phyloP scores from a whole-genome alignment of 2,888 invertebrate genomes.

The Tetragnatha montana region DNA sequence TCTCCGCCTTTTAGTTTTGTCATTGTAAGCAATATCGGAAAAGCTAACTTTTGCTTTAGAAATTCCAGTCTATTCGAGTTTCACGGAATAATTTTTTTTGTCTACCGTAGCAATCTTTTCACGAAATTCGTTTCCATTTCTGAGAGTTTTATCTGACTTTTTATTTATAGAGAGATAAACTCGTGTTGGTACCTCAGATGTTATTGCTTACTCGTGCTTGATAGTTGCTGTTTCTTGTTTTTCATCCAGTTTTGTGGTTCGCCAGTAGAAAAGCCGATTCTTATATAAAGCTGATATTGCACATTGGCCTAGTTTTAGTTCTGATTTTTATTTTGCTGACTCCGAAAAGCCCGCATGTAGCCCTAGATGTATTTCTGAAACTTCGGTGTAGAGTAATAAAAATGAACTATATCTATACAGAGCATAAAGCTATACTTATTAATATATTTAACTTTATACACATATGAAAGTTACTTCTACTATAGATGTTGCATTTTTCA shows the following conservation, averaged over 20 bases:
- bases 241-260: not conserved
- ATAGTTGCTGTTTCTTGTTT: not conserved
- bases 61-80: not conserved
- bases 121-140: not conserved
- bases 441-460: too few relatives aligned
- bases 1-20: not conserved
- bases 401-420: too few relatives aligned
- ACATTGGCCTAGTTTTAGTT: not conserved
- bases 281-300: not conserved
- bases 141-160: not conserved
- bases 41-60: slow-evolving; percentile 16
- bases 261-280: not conserved
- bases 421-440: too few relatives aligned
- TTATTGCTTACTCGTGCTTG: slow-evolving; percentile 1
- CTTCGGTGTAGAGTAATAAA: not conserved
- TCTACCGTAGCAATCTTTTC: not conserved
- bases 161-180: not conserved
- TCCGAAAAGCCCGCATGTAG: not conserved
- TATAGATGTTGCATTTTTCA: too few relatives aligned
- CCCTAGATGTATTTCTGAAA: not conserved
- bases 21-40: slow-evolving; percentile 31
- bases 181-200: not conserved
- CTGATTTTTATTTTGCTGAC: not conserved
- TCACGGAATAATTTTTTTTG: not conserved
- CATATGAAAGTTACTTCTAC: too few relatives aligned